Evolutionary conservation across 2,797 vertebrate genomes (phyloP), one percentile per base, ranked within the genome.

Genomic region (Gambusia yucatana): DNA sequence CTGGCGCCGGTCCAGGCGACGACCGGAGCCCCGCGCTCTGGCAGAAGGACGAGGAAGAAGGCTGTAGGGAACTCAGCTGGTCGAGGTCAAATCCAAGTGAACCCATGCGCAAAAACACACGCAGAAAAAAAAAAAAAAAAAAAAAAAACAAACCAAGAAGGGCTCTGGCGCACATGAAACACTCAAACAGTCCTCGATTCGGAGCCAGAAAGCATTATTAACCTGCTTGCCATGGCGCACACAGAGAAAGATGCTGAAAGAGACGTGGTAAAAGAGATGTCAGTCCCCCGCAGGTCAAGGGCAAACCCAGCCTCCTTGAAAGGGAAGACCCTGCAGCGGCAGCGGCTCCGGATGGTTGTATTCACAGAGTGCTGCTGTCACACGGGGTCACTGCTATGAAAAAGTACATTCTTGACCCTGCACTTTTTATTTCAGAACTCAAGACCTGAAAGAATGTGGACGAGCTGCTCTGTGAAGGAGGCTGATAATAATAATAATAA

Each of bases 21-120:
- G 84, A 91, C 85, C 86, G 86, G 77, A 89, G 83, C 79, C 67
- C 67, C 86, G 11, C 85, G 81, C 71, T 46, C 86, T 93, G 93
- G 91, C 90, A 89, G 79, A 75, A 84, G 80, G 82, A 81, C 39
- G 84, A 84, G 50, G 75, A 77, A 74, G 72, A 79, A 83, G 80
- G 73, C 88, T 80, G 84, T 47, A 77, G 73, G 78, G 77, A 82
- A 85, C 90, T 91, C 93, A 94, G 93, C 91, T 95, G 92, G 92
- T 88, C 84, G 76, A 77, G 83, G 86, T 86, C 84, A 89, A 87
- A 90, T 57, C 76, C 81, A 88, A 75, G 41, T 33, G 43, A 73
- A 73, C 69, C 82, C 39, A 83, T 8, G 63, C n/a, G 22, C 55
- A 70, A 50, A 57, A 46, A 75, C 28, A 81, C 72, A 84, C 57